Conservation (phyloP, 2,888 invertebrate genomes). For the Luperina nickerlii region DNA sequence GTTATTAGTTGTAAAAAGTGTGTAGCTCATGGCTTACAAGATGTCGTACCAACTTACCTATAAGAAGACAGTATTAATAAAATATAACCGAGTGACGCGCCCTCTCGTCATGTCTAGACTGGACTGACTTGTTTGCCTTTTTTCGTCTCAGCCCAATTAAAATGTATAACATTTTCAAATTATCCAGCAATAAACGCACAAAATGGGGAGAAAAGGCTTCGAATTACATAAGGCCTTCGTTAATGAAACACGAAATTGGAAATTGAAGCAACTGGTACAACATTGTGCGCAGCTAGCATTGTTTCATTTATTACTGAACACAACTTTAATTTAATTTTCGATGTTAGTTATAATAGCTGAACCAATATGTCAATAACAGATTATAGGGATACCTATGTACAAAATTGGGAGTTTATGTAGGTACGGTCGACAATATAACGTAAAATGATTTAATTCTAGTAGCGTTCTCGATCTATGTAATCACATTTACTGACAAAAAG, state of each 20-base stretch:
- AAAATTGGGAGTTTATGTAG: constrained; percentile 1
- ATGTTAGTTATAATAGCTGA: constrained; percentile 30
- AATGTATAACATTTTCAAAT: constrained; percentile 63
- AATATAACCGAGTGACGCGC: constrained; percentile 42
- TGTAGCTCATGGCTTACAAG: not conserved
- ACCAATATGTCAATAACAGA: constrained; percentile 29
- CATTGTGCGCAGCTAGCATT: constrained; percentile 58
- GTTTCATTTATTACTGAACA: constrained; percentile 57
- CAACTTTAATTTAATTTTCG: constrained; percentile 53
- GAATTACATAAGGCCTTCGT: constrained; percentile 69
- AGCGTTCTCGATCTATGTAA: not conserved
- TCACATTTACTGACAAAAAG: not conserved
- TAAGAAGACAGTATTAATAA: constrained; percentile 37
- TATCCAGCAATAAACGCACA: constrained; percentile 63
- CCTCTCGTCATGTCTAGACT: constrained; percentile 53
- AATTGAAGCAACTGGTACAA: constrained; percentile 66
- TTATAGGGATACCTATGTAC: not conserved
- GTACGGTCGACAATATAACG: not conserved
- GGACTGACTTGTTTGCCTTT: constrained; percentile 51
- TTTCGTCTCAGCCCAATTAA: constrained; percentile 61
- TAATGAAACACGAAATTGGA: constrained; percentile 72
- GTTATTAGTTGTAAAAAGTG: not conserved
- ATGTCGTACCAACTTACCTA: constrained; percentile 4
- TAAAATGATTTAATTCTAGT: not conserved
- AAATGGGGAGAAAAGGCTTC: constrained; percentile 69